Evolutionary conservation across 2,797 vertebrate genomes (phyloP).

Genomic region (Falco biarmicus): DNA sequence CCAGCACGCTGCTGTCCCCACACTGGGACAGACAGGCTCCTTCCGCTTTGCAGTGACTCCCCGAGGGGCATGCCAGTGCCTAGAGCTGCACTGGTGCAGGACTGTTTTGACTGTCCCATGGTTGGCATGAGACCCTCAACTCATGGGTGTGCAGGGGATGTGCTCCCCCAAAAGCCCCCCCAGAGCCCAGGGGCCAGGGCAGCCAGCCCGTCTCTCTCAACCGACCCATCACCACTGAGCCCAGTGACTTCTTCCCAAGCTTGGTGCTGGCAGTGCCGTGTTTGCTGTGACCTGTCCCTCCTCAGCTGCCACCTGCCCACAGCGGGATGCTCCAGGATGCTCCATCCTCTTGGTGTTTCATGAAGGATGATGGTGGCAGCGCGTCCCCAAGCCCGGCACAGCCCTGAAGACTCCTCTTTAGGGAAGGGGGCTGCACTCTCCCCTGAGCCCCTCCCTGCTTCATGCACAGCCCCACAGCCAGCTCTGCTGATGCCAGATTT

Average conservation of each 20-base stretch:
- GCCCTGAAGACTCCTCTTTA: not conserved
- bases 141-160: not conserved
- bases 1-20: not conserved
- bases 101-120: rapidly evolving
- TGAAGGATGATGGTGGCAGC: rapidly evolving
- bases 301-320: not conserved
- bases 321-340: too few species aligned
- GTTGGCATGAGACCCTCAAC: too few species aligned
- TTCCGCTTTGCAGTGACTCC: not conserved
- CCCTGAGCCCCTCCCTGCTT: not conserved
- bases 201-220: not conserved
- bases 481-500: not conserved
- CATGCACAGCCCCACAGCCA: not conserved
- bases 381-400: not conserved
- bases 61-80: not conserved
- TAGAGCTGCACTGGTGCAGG: not conserved
- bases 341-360: not conserved
- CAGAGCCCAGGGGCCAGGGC: not conserved
- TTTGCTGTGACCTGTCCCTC: not conserved
- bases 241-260: not conserved
- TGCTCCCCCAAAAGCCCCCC: not conserved
- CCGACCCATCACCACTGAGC: too few species aligned
- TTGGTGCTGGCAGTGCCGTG: not conserved
- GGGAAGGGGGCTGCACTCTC: not conserved
- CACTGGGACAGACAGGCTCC: not conserved